These are phyloP conservation scores for Actenoides hombroni DNA, from an alignment of 2,113 vertebrate species.

Conservation along the genomic window DNA sequence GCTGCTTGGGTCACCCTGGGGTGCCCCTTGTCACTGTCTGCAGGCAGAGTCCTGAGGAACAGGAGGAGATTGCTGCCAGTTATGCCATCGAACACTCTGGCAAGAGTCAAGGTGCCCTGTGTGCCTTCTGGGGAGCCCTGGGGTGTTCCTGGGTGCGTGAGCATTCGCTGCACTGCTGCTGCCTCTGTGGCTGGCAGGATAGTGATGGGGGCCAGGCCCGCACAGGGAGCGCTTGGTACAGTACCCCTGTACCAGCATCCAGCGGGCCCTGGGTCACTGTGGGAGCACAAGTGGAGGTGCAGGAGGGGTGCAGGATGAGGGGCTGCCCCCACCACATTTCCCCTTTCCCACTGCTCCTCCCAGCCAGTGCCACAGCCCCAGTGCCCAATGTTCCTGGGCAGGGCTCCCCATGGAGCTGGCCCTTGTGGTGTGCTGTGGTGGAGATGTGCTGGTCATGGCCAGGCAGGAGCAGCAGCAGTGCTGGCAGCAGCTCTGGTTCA, in stretches of 20 bases:
- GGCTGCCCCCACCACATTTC: fast-evolving
- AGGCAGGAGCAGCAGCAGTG: not conserved
- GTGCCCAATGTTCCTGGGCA: not conserved
- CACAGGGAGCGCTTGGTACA: not conserved
- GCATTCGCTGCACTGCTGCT: not conserved
- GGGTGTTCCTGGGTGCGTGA: not conserved
- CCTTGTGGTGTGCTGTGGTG: fast-evolving
- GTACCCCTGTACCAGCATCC: not conserved
- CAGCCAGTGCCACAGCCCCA: not conserved
- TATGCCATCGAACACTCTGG: not conserved
- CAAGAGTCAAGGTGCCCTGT: conserved; percentile 38
- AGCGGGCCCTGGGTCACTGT: fast-evolving
- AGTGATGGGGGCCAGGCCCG: fast-evolving
- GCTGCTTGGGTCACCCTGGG: conserved; percentile 51
- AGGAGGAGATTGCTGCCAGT: not conserved
- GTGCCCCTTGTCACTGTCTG: not conserved
- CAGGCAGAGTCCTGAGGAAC: not conserved
- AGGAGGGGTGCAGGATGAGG: no score
- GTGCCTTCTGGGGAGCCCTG: not conserved
- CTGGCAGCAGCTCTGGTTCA: not conserved
- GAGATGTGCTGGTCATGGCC: not conserved
- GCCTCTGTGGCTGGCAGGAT: not conserved
- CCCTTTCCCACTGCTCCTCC: not conserved
- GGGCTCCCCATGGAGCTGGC: not conserved
- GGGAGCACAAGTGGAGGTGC: not conserved